A percentile compares a stretch with the other conserved stretches of the same genome.
Conservation (phyloP, 2,888 invertebrate genomes). For the Aplocera efformata region DNA sequence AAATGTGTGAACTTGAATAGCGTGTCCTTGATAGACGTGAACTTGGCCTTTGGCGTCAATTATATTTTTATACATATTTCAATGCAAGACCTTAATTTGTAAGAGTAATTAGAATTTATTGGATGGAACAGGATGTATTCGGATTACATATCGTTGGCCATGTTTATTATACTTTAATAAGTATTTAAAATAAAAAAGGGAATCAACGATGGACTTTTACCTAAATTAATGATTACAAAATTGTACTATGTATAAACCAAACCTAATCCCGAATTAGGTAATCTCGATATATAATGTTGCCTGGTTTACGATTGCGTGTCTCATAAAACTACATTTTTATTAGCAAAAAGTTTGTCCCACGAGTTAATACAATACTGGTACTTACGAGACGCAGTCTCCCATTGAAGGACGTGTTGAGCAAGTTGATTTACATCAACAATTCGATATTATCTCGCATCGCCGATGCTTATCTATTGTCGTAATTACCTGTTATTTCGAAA, state of each 20-base stretch:
- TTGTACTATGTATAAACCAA: no score
- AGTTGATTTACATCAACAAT: slow-evolving; percentile 38
- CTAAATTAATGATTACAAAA: no score
- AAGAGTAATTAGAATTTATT: no score
- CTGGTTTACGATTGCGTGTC: not conserved
- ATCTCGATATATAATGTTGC: no score
- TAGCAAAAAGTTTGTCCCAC: slow-evolving; percentile 28
- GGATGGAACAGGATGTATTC: no score
- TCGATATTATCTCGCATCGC: slow-evolving; percentile 36
- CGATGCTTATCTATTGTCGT: slow-evolving; percentile 35
- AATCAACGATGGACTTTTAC: no score
- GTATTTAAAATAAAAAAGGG: no score
- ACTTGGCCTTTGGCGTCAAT: slow-evolving; percentile 26
- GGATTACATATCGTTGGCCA: no score
- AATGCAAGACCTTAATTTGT: slow-evolving; percentile 7
- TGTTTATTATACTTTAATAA: no score
- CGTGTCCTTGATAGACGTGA: slow-evolving; percentile 23
- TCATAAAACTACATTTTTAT: slow-evolving; percentile 21
- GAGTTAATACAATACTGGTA: slow-evolving; percentile 13
- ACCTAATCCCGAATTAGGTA: no score
- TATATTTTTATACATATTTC: slow-evolving; percentile 15
- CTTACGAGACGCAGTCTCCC: slow-evolving; percentile 9
- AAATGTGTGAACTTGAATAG: slow-evolving; percentile 26
- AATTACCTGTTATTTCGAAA: slow-evolving; percentile 45
- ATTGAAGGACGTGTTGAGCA: slow-evolving; percentile 26